Conservation (phyloP, 2,888 invertebrate species). For the Hirtodrosophila trivittata region DNA sequence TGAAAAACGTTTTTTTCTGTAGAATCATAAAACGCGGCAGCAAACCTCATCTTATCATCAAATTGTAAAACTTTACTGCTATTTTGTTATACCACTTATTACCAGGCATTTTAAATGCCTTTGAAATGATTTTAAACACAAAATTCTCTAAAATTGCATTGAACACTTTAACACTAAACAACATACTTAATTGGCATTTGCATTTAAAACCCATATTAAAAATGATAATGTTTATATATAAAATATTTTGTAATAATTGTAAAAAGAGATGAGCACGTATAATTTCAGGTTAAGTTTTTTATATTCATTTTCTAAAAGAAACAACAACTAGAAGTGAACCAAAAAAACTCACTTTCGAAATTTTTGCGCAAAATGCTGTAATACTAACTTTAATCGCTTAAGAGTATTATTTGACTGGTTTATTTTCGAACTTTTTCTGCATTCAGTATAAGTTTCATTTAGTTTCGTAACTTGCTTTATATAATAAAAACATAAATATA, state of each 20-base stretch:
- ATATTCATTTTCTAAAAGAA: slow-evolving; percentile 55
- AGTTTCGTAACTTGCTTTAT: slow-evolving; percentile 65
- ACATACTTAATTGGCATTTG: slow-evolving; percentile 52
- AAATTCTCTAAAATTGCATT: slow-evolving; percentile 30
- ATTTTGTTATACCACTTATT: slow-evolving; percentile 65
- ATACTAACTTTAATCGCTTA: slow-evolving; percentile 60
- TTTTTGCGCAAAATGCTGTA: slow-evolving; percentile 49
- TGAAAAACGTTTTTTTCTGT: slow-evolving; percentile 16
- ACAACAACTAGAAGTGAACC: slow-evolving; percentile 20
- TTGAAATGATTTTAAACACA: slow-evolving; percentile 32
- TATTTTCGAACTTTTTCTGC: slow-evolving; percentile 47
- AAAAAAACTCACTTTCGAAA: slow-evolving; percentile 25
- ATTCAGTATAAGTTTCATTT: slow-evolving; percentile 57
- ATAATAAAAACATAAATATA: slow-evolving; percentile 62
- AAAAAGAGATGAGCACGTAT: slow-evolving; percentile 47
- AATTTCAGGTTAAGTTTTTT: slow-evolving; percentile 43
- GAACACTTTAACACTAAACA: slow-evolving; percentile 26
- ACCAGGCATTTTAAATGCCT: slow-evolving; percentile 48
- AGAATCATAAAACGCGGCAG: slow-evolving; percentile 15
- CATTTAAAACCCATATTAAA: slow-evolving; percentile 41
- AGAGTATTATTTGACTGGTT: slow-evolving; percentile 68
- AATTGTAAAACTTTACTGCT: slow-evolving; percentile 33
- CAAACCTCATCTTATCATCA: slow-evolving; percentile 13
- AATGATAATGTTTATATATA: slow-evolving; percentile 32
- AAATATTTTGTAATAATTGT: slow-evolving; percentile 50